Evolutionary conservation across 1,140 invertebrate genomes (phyloP), one percentile per base, ranked within the genome.

Genomic region (Drosophila athabasca): DNA sequence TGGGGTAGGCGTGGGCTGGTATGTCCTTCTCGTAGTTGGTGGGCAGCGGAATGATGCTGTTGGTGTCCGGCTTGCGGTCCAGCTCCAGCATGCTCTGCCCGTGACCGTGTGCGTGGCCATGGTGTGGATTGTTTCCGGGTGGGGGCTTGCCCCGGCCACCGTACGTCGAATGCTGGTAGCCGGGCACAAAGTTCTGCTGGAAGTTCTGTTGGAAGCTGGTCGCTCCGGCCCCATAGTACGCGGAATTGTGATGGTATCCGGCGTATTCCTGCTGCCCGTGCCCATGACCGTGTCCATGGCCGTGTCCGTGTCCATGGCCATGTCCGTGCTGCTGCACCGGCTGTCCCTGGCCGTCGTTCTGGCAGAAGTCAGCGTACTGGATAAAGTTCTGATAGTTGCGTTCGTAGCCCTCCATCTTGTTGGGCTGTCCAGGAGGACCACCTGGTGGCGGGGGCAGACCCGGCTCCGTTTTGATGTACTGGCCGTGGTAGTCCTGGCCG

Each of bases 331-430:
- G 76, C 26, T 83, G 61, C 70, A 70, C 79, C 45, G 72, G 67
- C 62, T 77, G 82, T 0, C 79, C 81, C 62, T 91, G 90, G 0
- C 84, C 90, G 19, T 92, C 91, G 73, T 90, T 92, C 46, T 92
- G 91, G 51, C 91, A 92, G 58, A 90, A 92, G 60, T 92, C 91
- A 0, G 91, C 91, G 31, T 92, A 92, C 24, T 92, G 91, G 6
- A 92, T 92, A n/a, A 92, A 92, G 57, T 92, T 92, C 60, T 92
- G 91, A 52, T 92, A 92, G 77, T 92, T 92, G 0, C 91, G 79
- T 55, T 92, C 91, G 49, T 92, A 92, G 7, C 91, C 91, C 60
- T 92, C 91, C 83, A 92, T 92, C 51, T 92, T 92, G 45, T 85
- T 92, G 35, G 78, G 85, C 35, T 90, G 90, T 62, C 60, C n/a